Percentiles rank a stretch among this genome's conserved stretches.
Conservation (phyloP, 2,797 vertebrate genomes). For the Leuciscus waleckii region DNA sequence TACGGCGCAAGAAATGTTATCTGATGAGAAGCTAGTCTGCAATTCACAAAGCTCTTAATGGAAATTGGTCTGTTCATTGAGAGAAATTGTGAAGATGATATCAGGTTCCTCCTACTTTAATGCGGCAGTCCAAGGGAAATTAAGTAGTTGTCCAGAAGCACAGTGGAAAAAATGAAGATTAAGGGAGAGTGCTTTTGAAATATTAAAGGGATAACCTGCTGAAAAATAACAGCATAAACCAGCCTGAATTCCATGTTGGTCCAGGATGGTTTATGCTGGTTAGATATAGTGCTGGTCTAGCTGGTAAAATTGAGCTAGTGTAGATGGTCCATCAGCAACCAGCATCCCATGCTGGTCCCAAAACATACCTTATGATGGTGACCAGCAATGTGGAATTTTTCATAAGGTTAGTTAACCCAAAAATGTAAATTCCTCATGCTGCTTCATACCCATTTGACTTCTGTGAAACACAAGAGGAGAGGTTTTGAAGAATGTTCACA, state of each 20-base stretch:
- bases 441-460: background rate
- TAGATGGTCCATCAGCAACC: background rate
- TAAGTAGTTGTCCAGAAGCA: slow-evolving; percentile 11
- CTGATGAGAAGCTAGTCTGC: slow-evolving; percentile 10
- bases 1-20: background rate
- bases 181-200: background rate
- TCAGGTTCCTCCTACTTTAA: slow-evolving; percentile 28
- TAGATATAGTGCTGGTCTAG: background rate
- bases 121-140: slow-evolving; percentile 10
- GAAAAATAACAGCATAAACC: background rate
- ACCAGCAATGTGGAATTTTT: background rate
- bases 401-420: background rate
- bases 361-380: background rate
- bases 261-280: background rate
- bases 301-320: background rate
- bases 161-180: background rate
- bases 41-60: slow-evolving; percentile 24
- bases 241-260: background rate
- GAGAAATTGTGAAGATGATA: slow-evolving; percentile 33
- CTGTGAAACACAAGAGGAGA: background rate
- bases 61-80: slow-evolving; percentile 9
- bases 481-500: background rate
- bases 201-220: background rate
- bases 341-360: background rate
- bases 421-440: background rate